phyloP scores from a whole-genome alignment of 1,140 invertebrate genomes.

The Megalopta genalis region DNA sequence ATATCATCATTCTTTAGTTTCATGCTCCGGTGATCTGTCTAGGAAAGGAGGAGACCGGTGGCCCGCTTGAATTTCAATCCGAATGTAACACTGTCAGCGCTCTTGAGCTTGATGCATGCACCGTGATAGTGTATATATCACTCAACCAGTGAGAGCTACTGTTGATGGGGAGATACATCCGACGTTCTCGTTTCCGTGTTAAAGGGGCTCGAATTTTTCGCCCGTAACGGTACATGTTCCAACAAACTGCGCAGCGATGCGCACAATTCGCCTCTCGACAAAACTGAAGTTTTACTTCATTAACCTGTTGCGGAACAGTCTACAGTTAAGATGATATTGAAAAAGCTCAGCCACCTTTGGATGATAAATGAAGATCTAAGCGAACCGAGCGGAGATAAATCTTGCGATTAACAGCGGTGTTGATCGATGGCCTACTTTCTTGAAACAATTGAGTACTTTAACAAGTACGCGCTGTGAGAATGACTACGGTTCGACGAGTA shows the following conservation, averaged over 20 bases:
- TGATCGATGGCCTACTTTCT: too few species aligned
- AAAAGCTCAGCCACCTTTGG: background rate
- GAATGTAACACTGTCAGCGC: slow-evolving; percentile 2
- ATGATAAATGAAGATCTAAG: background rate
- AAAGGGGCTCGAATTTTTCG: background rate
- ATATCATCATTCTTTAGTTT: background rate
- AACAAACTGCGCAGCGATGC: background rate
- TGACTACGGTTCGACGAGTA: too few species aligned
- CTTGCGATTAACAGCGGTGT: too few species aligned
- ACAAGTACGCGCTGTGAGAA: too few species aligned
- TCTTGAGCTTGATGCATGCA: slow-evolving; percentile 1
- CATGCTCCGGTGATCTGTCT: background rate
- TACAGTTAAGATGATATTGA: background rate
- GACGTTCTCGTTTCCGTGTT: background rate
- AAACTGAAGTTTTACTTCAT: background rate
- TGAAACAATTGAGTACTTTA: too few species aligned
- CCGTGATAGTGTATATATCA: background rate
- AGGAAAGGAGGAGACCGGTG: background rate
- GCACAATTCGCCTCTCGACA: background rate
- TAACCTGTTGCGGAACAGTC: background rate
- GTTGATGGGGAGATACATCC: slow-evolving; percentile 1
- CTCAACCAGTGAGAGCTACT: background rate
- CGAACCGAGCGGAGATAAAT: too few species aligned
- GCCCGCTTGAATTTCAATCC: background rate
- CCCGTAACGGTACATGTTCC: background rate